phyloP scores from a whole-genome alignment of 1,140 invertebrate species.

The Micrasema minimum region DNA sequence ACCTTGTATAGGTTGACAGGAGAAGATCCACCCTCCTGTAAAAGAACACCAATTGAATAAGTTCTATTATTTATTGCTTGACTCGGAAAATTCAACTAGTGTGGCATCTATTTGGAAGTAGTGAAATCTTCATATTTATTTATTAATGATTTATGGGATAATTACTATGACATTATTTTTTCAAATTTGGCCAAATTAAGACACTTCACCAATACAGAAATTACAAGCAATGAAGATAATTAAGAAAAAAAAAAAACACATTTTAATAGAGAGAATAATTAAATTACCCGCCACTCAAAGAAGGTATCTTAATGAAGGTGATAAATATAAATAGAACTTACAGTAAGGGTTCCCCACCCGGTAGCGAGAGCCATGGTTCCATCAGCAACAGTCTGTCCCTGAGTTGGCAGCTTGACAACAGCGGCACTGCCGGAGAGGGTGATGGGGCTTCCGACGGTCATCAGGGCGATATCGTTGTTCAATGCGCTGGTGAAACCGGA shows the following conservation, averaged over 20 bases:
- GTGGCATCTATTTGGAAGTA: background rate
- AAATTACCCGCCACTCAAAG: background rate
- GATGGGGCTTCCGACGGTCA: background rate
- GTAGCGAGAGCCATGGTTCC: background rate
- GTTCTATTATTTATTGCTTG: too few species aligned
- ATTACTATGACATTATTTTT: background rate
- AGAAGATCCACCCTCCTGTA: conserved; percentile 2
- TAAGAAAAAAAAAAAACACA: background rate
- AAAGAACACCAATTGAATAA: background rate
- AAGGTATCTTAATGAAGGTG: background rate
- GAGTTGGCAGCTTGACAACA: background rate
- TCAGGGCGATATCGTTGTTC: conserved; percentile 1
- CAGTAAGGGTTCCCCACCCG: conserved; percentile 11
- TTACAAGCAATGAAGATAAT: background rate
- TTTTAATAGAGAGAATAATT: background rate
- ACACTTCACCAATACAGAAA: background rate
- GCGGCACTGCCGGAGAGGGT: background rate
- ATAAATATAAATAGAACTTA: conserved; percentile 1
- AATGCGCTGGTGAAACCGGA: conserved; percentile 21
- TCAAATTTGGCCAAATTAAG: background rate
- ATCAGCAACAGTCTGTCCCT: background rate
- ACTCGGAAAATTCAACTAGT: too few species aligned
- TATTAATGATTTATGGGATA: background rate
- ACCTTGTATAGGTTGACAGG: background rate
- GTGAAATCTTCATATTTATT: background rate